Conservation (phyloP, 2,113 vertebrate species). For the Hucho hucho region DNA sequence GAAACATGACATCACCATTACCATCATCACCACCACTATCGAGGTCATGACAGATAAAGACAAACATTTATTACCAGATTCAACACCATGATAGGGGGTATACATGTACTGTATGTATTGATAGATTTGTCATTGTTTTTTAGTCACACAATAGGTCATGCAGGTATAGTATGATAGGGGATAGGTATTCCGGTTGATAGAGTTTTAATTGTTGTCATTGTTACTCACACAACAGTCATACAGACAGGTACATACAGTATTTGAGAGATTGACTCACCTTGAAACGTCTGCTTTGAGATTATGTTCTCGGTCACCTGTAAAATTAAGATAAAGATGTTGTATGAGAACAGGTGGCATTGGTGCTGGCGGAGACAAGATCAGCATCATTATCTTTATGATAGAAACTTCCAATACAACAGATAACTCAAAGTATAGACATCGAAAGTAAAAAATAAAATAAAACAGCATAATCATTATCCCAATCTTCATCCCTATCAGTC, state of each 20-base stretch:
- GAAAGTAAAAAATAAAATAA: no score
- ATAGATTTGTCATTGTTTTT: not conserved
- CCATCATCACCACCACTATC: no score
- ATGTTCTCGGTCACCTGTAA: constrained; percentile 79
- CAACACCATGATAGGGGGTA: no score
- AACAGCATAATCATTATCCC: not conserved
- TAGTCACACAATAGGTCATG: not conserved
- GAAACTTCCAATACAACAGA: not conserved
- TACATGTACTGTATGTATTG: no score
- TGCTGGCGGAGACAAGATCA: not conserved
- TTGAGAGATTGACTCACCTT: constrained; percentile 68
- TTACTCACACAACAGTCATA: not conserved
- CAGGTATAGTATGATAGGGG: not conserved
- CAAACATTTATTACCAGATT: no score
- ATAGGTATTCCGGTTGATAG: not conserved
- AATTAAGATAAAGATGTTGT: rapidly evolving
- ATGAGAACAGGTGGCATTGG: not conserved
- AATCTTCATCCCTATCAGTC: constrained; percentile 17
- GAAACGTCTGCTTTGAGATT: constrained; percentile 72
- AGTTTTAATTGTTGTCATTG: not conserved
- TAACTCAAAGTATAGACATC: not conserved
- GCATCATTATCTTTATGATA: not conserved
- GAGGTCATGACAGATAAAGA: no score
- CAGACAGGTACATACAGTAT: not conserved
- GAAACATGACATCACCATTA: not conserved